Evolutionary conservation across 2,888 invertebrate species (phyloP).

Genomic region (Scaptomyza reducta): DNA sequence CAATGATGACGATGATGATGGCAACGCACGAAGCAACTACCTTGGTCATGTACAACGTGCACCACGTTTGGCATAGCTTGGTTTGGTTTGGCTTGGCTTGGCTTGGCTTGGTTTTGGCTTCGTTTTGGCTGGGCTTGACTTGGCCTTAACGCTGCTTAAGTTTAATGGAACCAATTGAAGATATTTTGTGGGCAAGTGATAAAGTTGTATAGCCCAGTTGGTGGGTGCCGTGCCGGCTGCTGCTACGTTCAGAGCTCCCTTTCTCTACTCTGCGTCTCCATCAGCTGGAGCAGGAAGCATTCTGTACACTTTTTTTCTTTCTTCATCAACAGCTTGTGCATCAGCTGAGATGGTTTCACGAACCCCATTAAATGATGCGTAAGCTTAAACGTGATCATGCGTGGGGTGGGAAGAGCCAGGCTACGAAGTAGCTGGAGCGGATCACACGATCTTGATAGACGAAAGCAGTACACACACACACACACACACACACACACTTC

Average conservation of each 20-base stretch:
- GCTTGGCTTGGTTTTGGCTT: conserved; percentile 2
- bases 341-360: conserved; percentile 52
- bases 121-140: neutral
- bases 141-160: conserved; percentile 59
- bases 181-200: conserved; percentile 81
- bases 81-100: neutral
- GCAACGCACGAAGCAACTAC: conserved; percentile 72
- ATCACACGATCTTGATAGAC: conserved; percentile 72
- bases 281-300: conserved; percentile 37
- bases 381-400: conserved; percentile 73
- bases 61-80: conserved; percentile 14
- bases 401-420: conserved; percentile 24
- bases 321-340: conserved; percentile 62
- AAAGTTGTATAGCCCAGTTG: conserved; percentile 79
- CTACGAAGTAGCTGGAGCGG: conserved; percentile 24
- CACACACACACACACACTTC: neutral
- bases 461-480: conserved; percentile 13
- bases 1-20: conserved; percentile 71
- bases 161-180: conserved; percentile 82
- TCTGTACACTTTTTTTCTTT: no score
- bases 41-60: conserved; percentile 59
- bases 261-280: neutral
- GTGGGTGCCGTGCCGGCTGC: conserved; percentile 45
- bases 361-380: conserved; percentile 76
- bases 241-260: neutral